Evolutionary conservation across 1,140 invertebrate genomes (phyloP), one percentile per base, ranked within the genome.

Genomic region (Panagrolaimus sp.): DNA sequence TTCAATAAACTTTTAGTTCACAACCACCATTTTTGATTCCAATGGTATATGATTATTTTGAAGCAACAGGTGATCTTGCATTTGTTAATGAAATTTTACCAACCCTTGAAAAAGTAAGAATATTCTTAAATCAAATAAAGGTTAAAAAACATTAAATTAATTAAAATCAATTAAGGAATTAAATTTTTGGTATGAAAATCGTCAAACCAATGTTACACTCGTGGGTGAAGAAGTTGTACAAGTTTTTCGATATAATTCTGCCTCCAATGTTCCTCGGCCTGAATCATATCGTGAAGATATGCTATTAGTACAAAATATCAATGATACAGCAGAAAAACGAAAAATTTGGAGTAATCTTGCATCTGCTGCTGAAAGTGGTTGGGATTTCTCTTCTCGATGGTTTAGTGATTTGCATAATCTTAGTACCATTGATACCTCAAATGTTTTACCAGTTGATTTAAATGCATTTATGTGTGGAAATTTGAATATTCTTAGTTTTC

Each of bases 31-130:
- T 93, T 45, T 83, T 94, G 9, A 89, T 84, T 89, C 0, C 89
- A 0, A 95, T 94, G 91, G 88, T 93, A 1, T 88, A 92, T 71
- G 85, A 88, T 16, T 92, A 93, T 78, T 84, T 90, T 38, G 87
- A 90, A 48, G 73, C 70, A 42, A 91, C 89, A 0, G 85, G 88
- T 0, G 91, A 96, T 80, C 78, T 85, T 5, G 82, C 87, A 0
- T 93, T 92, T 84, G 80, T 87, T 1, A 66, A 38, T 5, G 64
- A 73, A 16, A 69, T 71, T 67, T 44, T 82, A 9, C 75, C 78
- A 9, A 66, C 64, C 14, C 61, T 81, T 5, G 79, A 82, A 57
- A 82, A 80, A 87, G 92, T 4, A 87, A 91, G 70, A 84, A n/a
- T n/a, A n/a, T n/a, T n/a, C n/a, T n/a, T n/a, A n/a, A n/a, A 88